These are phyloP conservation scores for Tragelaphus scriptus DNA, from an alignment of 2,113 vertebrate species.

Conservation along the genomic window DNA sequence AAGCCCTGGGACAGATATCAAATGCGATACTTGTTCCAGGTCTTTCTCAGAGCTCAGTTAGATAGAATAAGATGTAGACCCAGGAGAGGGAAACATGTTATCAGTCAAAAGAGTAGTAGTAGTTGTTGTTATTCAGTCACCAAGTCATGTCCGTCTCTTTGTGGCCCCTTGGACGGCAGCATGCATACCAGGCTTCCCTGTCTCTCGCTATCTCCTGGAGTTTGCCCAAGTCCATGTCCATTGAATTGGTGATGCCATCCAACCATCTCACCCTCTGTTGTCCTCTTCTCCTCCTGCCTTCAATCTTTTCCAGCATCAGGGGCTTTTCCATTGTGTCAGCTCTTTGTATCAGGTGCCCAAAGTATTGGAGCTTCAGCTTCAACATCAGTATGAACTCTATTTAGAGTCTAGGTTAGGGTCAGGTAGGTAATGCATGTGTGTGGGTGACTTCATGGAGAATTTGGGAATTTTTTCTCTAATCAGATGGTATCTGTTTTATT, in stretches of 20 bases:
- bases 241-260: neutral
- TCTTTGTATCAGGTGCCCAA: neutral
- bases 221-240: neutral
- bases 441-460: neutral
- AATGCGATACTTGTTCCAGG: neutral
- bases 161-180: neutral
- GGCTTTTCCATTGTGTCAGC: neutral
- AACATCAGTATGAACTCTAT: neutral
- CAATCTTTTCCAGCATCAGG: neutral
- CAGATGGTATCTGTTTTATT: neutral
- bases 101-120: neutral
- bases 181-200: rapidly evolving
- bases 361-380: neutral
- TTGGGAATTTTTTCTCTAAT: neutral
- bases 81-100: neutral
- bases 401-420: neutral
- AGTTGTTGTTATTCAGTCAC: neutral
- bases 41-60: neutral
- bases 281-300: neutral
- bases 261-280: neutral
- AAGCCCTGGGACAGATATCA: neutral
- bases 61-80: neutral
- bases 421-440: neutral
- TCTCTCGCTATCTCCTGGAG: neutral
- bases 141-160: neutral